Conservation (phyloP, 2,113 vertebrate species). For the Carassius gibelio region DNA sequence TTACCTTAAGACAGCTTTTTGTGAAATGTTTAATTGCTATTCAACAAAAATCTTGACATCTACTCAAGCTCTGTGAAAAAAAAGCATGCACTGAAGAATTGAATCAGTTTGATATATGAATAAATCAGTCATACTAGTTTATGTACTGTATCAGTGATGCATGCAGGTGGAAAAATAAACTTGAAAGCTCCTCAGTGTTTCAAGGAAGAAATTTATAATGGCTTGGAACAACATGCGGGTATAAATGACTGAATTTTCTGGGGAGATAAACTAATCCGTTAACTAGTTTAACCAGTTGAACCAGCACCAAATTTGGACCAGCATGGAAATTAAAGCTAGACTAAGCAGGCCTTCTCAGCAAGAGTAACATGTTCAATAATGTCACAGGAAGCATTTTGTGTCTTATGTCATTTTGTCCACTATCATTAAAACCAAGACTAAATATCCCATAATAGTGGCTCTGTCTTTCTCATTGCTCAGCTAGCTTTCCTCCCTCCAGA, state of each 20-base stretch:
- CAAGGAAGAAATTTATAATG: neutral
- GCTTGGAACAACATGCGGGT: neutral
- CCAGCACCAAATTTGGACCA: neutral
- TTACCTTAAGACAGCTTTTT: neutral
- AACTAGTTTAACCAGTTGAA: neutral
- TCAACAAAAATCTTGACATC: neutral
- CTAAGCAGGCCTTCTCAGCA: neutral
- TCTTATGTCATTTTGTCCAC: neutral
- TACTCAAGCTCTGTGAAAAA: neutral
- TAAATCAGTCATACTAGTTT: neutral
- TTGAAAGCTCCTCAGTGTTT: neutral
- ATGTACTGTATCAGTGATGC: neutral
- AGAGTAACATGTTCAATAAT: conserved; percentile 3
- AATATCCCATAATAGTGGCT: conserved; percentile 17
- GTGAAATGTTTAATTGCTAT: neutral
- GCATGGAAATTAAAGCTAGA: neutral
- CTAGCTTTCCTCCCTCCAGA: conserved; percentile 46
- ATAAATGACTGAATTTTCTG: neutral
- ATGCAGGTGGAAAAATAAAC: neutral
- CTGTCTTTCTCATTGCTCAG: conserved; percentile 24
- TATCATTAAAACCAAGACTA: conserved; percentile 25
- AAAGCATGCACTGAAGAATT: neutral
- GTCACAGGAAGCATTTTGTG: conserved; percentile 14
- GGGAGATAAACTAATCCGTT: neutral
- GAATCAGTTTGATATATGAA: neutral